These are phyloP conservation scores for Acrobasis suavella DNA, from an alignment of 2,888 invertebrate species.

Conservation along the genomic window DNA sequence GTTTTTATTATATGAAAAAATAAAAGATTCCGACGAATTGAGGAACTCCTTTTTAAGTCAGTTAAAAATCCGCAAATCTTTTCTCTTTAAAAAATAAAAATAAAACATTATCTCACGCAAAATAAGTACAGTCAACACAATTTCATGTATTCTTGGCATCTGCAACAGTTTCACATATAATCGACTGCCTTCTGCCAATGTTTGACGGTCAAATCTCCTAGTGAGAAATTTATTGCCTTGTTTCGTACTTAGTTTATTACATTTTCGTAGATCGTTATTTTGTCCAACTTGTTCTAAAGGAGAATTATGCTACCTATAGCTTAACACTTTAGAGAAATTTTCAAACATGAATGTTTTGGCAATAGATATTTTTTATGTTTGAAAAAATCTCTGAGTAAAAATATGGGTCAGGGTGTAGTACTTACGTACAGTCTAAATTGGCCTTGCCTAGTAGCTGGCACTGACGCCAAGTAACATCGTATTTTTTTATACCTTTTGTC, in stretches of 20 bases:
- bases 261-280: neutral
- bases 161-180: neutral
- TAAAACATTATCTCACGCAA: no score
- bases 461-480: constrained; percentile 13
- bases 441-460: constrained; percentile 7
- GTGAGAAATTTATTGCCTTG: neutral
- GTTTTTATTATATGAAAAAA: no score
- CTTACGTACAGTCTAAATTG: neutral
- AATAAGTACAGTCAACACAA: neutral
- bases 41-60: no score
- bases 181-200: constrained; percentile 4
- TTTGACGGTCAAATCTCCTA: constrained; percentile 13
- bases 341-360: no score
- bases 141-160: neutral
- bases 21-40: no score
- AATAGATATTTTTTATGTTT: no score
- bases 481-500: constrained; percentile 10
- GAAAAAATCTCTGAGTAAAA: neutral
- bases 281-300: no score
- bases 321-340: no score
- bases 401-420: neutral
- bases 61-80: no score
- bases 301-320: no score
- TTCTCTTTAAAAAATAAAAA: no score
- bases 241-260: neutral